Evolutionary conservation across 1,140 invertebrate species (phyloP).

Genomic region (Orius insidiosus): DNA sequence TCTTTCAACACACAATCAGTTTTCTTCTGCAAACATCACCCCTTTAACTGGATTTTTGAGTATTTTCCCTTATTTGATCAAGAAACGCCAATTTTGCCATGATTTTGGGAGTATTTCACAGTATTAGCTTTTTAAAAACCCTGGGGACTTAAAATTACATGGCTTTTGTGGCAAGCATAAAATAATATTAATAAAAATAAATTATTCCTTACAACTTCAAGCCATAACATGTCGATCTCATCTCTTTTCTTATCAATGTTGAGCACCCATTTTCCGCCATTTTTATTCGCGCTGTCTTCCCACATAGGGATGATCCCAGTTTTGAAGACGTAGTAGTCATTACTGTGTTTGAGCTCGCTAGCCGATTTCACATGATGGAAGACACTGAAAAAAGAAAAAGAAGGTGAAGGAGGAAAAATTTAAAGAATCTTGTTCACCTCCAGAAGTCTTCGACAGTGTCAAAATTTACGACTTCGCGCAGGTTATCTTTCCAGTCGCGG

Average conservation of each 20-base stretch:
- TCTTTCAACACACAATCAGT: no score
- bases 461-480: no score
- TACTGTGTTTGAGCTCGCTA: slow-evolving; percentile 71
- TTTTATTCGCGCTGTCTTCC: slow-evolving; percentile 84
- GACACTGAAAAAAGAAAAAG: slow-evolving; percentile 40
- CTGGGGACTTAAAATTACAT: background rate
- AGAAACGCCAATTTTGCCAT: background rate
- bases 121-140: background rate
- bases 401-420: background rate
- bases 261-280: slow-evolving; percentile 89
- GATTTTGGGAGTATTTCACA: background rate
- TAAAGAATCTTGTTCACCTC: no score
- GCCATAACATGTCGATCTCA: slow-evolving; percentile 84
- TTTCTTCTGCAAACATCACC: no score
- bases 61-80: background rate
- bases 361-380: slow-evolving; percentile 91
- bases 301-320: slow-evolving; percentile 94
- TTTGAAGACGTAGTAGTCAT: slow-evolving; percentile 94
- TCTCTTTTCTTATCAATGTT: slow-evolving; percentile 65
- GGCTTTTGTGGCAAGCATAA: no score
- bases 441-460: no score
- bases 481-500: no score
- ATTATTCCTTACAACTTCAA: slow-evolving; percentile 66
- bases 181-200: slow-evolving; percentile 3
- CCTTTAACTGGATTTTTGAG: background rate